A percentile compares a stretch with the other conserved stretches of the same genome.
phyloP scores from a whole-genome alignment of 1,140 invertebrate species.

The Temnothorax curvispinosus region DNA sequence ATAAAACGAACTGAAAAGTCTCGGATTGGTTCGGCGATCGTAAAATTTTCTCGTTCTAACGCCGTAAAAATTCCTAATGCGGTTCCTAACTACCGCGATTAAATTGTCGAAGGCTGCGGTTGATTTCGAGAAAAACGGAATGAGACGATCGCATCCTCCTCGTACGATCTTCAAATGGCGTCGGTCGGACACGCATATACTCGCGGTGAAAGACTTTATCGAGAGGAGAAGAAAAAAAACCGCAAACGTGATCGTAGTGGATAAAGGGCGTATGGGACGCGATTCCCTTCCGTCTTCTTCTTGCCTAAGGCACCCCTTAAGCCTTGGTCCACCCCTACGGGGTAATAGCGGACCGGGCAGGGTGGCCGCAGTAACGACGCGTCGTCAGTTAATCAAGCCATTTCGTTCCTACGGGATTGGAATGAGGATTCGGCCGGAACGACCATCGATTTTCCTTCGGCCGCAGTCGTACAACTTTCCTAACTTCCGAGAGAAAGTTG shows the following conservation, averaged over 20 bases:
- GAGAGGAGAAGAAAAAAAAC: slow-evolving; percentile 67
- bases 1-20: not conserved
- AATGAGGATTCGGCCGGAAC: slow-evolving; percentile 78
- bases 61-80: not conserved
- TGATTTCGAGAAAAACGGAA: slow-evolving; percentile 3
- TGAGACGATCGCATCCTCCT: not conserved
- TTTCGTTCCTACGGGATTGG: slow-evolving; percentile 81
- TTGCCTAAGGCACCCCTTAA: slow-evolving; percentile 74
- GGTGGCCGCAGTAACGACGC: slow-evolving; percentile 83
- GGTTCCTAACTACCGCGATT: not conserved
- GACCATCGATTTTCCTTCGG: slow-evolving; percentile 80
- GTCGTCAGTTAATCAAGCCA: slow-evolving; percentile 85
- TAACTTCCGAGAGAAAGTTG: slow-evolving; percentile 18
- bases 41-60: not conserved
- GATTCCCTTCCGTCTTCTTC: slow-evolving; percentile 75
- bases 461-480: slow-evolving; percentile 46
- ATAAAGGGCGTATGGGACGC: slow-evolving; percentile 65
- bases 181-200: not conserved
- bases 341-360: slow-evolving; percentile 77
- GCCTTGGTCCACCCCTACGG: slow-evolving; percentile 70
- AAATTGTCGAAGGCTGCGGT: not conserved
- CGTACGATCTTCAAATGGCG: slow-evolving; percentile 15
- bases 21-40: not conserved
- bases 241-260: slow-evolving; percentile 76
- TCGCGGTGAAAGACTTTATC: slow-evolving; percentile 57